Base-by-base conservation (phyloP, 2,797 vertebrate species). In the Phalloptychus januarius region DNA sequence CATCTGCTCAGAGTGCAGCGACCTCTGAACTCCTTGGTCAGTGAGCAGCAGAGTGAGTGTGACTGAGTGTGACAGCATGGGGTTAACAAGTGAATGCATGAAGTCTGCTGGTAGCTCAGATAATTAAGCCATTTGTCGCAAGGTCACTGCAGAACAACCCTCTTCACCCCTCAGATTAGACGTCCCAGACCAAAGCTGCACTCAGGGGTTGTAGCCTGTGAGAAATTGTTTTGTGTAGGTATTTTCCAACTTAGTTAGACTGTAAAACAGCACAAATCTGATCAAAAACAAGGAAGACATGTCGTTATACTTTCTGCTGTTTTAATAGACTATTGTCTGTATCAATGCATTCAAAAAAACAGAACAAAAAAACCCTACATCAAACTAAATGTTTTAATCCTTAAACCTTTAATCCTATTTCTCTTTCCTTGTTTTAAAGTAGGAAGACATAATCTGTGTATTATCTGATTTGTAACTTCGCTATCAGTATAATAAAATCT, bases 121-220 rank as follows among this genome's bases (percentile, higher is more conserved):
- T 93, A 93, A 95, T 92, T 93, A 86, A 90, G 86, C 89, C 91
- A 90, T 94, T 94, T 94, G 93, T 89, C 85, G 89, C 87, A 86
- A 93, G 89, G 92, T 92, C 91, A 89, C 81, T 56, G 71, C 69
- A 85, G 83, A 84, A 71, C 85, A 75, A 76, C 5, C 31, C 5
- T 28, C 52, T 77, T 6, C 18, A 52, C 56, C 40, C 71, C 50
- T 3, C 48, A 61, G 33, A 44, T 15, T 70, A 42, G 40, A 70
- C n/a, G 72, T 79, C 78, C 74, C 72, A 80, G 31, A 87, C 75
- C 79, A 75, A 76, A 73, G 82, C 75, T 44, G 15, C 69, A 69
- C 12, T 25, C 74, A 8, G 52, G 28, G 38, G 50, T 81, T 72
- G 15, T 61, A 42, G 48, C 42, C 31, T 75, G 5, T 12, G 28